These are phyloP conservation scores for Montipora capitata DNA, from an alignment of 92 coral and sea anemone species.

Conservation along the genomic window DNA sequence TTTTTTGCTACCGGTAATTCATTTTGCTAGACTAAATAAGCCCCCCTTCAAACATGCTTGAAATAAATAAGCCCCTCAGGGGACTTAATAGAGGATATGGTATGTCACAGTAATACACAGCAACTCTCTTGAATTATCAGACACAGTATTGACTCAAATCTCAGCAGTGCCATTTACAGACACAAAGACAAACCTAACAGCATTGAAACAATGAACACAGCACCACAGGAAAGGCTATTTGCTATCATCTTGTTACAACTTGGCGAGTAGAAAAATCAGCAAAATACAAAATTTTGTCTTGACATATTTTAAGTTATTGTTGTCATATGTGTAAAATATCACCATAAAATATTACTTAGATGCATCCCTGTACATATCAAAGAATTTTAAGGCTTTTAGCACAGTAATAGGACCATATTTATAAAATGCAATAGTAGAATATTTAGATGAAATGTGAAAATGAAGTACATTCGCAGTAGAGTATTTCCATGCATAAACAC, in stretches of 20 bases:
- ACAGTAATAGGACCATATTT: conserved; percentile 40
- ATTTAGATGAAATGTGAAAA: conserved; percentile 36
- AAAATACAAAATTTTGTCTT: conserved; percentile 15
- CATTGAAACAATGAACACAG: too few relatives aligned
- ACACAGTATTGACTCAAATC: too few relatives aligned
- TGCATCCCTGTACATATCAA: conserved; percentile 49
- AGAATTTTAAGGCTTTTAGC: conserved; percentile 43
- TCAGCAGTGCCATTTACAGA: too few relatives aligned
- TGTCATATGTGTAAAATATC: conserved; percentile 45
- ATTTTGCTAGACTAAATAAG: too few relatives aligned
- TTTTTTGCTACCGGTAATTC: too few relatives aligned
- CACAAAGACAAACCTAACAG: too few relatives aligned
- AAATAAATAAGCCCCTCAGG: too few relatives aligned
- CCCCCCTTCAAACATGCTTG: too few relatives aligned
- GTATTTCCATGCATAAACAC: conserved; percentile 54
- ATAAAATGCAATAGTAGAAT: conserved; percentile 54
- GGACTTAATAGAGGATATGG: too few relatives aligned
- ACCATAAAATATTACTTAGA: conserved; percentile 55
- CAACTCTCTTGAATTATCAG: too few relatives aligned
- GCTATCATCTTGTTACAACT: not conserved
- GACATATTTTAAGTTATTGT: conserved; percentile 46
- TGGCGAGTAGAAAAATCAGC: conserved; percentile 2
- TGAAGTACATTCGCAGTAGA: conserved; percentile 54
- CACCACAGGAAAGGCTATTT: not conserved
- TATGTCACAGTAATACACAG: too few relatives aligned